Percentiles rank a stretch among this genome's conserved stretches.
These are phyloP conservation scores for Gryllus longicercus DNA, from an alignment of 2,888 invertebrate species.

Conservation along the genomic window DNA sequence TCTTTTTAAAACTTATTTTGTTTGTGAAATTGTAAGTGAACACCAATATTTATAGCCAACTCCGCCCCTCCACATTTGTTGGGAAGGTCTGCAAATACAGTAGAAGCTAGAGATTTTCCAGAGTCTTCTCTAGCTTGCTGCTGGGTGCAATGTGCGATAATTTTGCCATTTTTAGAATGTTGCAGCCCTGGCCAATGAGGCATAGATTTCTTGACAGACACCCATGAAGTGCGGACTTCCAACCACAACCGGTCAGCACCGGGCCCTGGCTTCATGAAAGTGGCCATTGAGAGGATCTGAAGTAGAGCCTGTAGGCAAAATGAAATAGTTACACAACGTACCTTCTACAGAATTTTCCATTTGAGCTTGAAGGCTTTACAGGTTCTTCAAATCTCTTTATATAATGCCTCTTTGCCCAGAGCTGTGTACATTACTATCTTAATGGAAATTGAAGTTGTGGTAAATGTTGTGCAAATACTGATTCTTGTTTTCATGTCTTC, in stretches of 20 bases:
- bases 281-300: slow-evolving; percentile 1
- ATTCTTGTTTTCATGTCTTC: not conserved
- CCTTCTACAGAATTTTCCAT: slow-evolving; percentile 2
- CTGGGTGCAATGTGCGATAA: slow-evolving; percentile 11
- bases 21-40: not conserved
- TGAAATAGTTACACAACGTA: slow-evolving; percentile 6
- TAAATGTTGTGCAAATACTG: not conserved
- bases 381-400: not conserved
- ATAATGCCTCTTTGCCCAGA: slow-evolving; percentile 4
- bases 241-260: slow-evolving; percentile 21
- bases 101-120: not conserved
- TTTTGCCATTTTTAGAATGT: slow-evolving; percentile 20
- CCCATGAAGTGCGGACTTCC: slow-evolving; percentile 26
- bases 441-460: not conserved
- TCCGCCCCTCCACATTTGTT: slow-evolving; percentile 4
- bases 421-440: slow-evolving; percentile 10
- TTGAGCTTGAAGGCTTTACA: slow-evolving; percentile 2
- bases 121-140: not conserved
- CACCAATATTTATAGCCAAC: not conserved
- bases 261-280: slow-evolving; percentile 17
- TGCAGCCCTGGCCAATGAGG: slow-evolving; percentile 17
- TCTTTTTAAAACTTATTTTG: not conserved
- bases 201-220: slow-evolving; percentile 19
- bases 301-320: slow-evolving; percentile 17
- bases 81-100: not conserved